Conservation (phyloP, 2,888 invertebrate genomes). For the Geophilus truncorum region DNA sequence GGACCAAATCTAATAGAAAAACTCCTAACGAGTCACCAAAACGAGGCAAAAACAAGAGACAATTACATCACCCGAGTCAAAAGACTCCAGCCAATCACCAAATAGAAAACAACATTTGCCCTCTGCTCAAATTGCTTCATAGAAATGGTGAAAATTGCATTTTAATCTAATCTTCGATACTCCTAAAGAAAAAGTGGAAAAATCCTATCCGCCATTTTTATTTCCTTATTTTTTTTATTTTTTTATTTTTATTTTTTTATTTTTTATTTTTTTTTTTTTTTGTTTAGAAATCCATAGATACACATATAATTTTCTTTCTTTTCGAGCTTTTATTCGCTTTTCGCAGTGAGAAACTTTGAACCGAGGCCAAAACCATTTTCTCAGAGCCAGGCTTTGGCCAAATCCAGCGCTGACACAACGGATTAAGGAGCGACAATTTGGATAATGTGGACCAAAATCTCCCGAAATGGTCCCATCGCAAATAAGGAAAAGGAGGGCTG, state of each 20-base stretch:
- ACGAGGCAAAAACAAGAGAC: slow-evolving; percentile 6
- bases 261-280: not conserved
- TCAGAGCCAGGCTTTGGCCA: not conserved
- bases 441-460: slow-evolving; percentile 20
- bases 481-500: slow-evolving; percentile 1
- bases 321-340: not conserved
- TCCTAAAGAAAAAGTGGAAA: not conserved
- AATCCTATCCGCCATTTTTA: too few species aligned
- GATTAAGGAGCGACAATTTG: slow-evolving; percentile 20
- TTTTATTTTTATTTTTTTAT: not conserved
- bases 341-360: not conserved
- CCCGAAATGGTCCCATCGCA: not conserved
- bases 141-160: not conserved
- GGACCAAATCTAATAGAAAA: slow-evolving; percentile 16
- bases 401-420: slow-evolving; percentile 14
- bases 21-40: slow-evolving; percentile 4
- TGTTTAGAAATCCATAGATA: not conserved
- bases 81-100: slow-evolving; percentile 4
- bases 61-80: slow-evolving; percentile 8
- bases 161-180: not conserved
- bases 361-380: slow-evolving; percentile 12
- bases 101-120: not conserved
- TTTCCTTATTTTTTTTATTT: not conserved
- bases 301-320: not conserved
- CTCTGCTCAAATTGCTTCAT: not conserved